phyloP scores from a whole-genome alignment of 2,113 vertebrate genomes.

The Clarias magur region DNA sequence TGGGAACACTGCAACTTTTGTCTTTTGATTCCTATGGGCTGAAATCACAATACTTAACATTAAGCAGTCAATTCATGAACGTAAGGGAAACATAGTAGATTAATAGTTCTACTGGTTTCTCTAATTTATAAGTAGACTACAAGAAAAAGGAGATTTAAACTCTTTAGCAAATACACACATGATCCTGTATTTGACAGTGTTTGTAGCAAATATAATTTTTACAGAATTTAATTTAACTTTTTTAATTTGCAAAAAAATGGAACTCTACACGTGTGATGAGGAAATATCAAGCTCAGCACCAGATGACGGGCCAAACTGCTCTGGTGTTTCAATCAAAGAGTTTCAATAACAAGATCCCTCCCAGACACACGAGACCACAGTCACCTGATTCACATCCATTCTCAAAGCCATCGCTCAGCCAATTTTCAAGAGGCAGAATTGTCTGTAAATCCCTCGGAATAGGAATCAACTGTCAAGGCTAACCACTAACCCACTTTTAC shows the following conservation, averaged over 20 bases:
- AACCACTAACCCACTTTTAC: slow-evolving; percentile 3
- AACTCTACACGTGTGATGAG: neutral
- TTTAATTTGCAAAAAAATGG: neutral
- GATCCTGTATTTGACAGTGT: slow-evolving; percentile 20
- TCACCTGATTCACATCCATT: slow-evolving; percentile 30
- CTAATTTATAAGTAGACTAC: neutral
- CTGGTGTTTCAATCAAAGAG: slow-evolving; percentile 26
- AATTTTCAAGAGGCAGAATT: neutral
- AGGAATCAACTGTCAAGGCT: neutral
- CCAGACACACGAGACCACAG: neutral
- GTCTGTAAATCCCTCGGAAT: neutral
- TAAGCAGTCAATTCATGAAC: neutral
- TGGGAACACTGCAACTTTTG: slow-evolving; percentile 1
- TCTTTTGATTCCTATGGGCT: neutral
- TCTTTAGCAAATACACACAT: neutral
- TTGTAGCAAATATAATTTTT: neutral
- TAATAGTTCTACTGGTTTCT: neutral
- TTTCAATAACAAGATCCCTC: slow-evolving; percentile 14
- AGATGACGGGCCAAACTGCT: slow-evolving; percentile 26
- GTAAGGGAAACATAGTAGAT: neutral
- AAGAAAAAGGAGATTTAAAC: neutral
- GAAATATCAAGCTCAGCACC: slow-evolving; percentile 14
- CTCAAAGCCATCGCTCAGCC: neutral
- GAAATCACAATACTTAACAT: slow-evolving; percentile 2
- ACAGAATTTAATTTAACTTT: neutral